phyloP scores from a whole-genome alignment of 2,888 invertebrate species.

The Petrolisthes cinctipes region DNA sequence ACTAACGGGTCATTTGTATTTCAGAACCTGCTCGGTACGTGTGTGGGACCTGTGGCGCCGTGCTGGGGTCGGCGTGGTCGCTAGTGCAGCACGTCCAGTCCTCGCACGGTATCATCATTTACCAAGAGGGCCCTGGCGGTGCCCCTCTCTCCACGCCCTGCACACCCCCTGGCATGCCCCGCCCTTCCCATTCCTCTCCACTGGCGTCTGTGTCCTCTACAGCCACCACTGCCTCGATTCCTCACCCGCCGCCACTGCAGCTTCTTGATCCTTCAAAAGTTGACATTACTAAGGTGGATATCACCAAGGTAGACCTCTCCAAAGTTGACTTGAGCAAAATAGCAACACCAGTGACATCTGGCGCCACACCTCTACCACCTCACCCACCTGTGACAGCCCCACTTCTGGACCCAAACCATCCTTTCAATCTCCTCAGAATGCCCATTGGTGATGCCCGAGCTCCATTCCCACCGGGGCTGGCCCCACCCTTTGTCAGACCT shows the following conservation, averaged over 20 bases:
- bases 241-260: slow-evolving; percentile 66
- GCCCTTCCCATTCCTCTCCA: slow-evolving; percentile 63
- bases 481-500: slow-evolving; percentile 71
- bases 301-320: slow-evolving; percentile 63
- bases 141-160: slow-evolving; percentile 62
- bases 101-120: slow-evolving; percentile 93
- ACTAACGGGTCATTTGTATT: slow-evolving; percentile 68
- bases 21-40: slow-evolving; percentile 94
- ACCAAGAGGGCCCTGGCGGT: slow-evolving; percentile 71
- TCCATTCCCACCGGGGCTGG: slow-evolving; percentile 68
- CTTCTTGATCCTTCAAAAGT: slow-evolving; percentile 65
- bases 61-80: slow-evolving; percentile 93
- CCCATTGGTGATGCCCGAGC: slow-evolving; percentile 76
- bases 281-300: slow-evolving; percentile 63
- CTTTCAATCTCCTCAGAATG: slow-evolving; percentile 76
- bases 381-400: slow-evolving; percentile 65
- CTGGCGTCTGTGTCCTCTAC: slow-evolving; percentile 63
- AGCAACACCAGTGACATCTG: slow-evolving; percentile 57
- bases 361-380: slow-evolving; percentile 62
- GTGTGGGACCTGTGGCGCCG: slow-evolving; percentile 92
- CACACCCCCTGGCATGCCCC: slow-evolving; percentile 63
- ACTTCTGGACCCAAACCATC: slow-evolving; percentile 65
- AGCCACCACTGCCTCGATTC: slow-evolving; percentile 64
- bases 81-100: slow-evolving; percentile 95
- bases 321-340: slow-evolving; percentile 63